Evolutionary conservation across 2,797 vertebrate genomes (phyloP), one percentile per base, ranked within the genome.

Genomic region (Falco berigora): DNA sequence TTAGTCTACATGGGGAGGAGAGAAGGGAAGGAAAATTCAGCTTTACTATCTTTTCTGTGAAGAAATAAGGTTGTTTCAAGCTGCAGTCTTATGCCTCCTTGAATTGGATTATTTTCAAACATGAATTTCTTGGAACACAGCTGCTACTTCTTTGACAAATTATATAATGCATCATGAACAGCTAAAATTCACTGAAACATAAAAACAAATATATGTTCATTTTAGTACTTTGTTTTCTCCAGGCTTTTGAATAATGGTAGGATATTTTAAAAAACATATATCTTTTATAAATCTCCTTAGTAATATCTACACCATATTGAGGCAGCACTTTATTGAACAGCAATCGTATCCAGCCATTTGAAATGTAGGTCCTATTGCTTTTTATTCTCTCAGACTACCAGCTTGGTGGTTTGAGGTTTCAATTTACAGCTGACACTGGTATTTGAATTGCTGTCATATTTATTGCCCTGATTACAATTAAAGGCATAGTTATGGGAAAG

Each of bases 261-360:
- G 46, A 68, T 81, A 78, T 95, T 96, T 93, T 55, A 46, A 79
- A 93, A 94, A 66, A 17, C 13, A 68, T 96, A 24, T 52, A 72
- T 96, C 59, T 96, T 96, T 92, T 88, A 61, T 86, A 97, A 97
- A 97, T 97, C 81, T 95, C 82, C 90, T 92, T 86, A 91, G 64
- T 96, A 96, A 94, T 93, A 78, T 38, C 75, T 61, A 14, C 69
- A 81, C 74, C 89, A 80, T 93, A 92, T 46, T 76, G 93, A 88
- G 59, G 76, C 72, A 91, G 74, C 75, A 30, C 87, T 94, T 95
- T 95, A 96, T 81, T 94, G 95, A 96, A 96, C 66, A 94, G 73
- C 84, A 93, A 30, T 79, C 11, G 4, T 80, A 87, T 92, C 77
- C 77, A 89, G 14, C 44, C 83, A 30, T 78, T 84, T 93, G 91